Base-by-base conservation (phyloP, 2,113 vertebrate species). In the Gnathonemus echidnorhynchus region DNA sequence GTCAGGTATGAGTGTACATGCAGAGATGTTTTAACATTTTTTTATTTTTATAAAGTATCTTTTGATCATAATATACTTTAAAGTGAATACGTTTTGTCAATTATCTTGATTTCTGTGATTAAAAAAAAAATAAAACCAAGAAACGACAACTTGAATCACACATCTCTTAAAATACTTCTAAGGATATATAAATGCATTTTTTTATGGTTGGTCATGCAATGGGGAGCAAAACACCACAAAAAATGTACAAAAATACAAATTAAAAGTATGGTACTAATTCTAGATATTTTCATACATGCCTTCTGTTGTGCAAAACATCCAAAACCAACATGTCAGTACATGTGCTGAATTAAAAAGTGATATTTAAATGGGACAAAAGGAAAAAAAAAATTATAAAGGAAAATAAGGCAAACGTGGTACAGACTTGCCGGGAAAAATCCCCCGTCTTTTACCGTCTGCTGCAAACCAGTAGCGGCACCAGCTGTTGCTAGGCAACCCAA, bases 401-500 rank as follows among this genome's bases (percentile, higher is more conserved):
- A 52, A 21, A 58, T 62, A 45, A 45, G 13, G 48, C 48, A 80
- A 77, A 80, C 62, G 21, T 11, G 19, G 77, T 53, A 58, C 86
- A 27, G 89, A 90, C 86, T 52, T 88, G 89, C 62, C 24, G 50
- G 66, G 86, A 80, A 90, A 90, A 90, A 77, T 88, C 89, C 89
- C 90, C 91, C 88, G 89, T 90, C 90, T 90, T 90, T 90, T 93
- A 93, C 89, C 92, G 92, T 92, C 92, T 87, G 27, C 46, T 56
- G 62, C 49, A 87, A 90, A 90, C 66, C 62, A 53, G 46, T 39
- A 87, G 70, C 90, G 89, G 91, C 92, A 91, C 80, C 92, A 88
- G 53, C 15, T 91, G 95, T 96, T 96, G 94, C 94, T 94, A 95
- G 91, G 95, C 94, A 94, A 95, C 94, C 92, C 91, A 94, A 96